phyloP scores from a whole-genome alignment of 2,888 invertebrate species.

The Athrips mouffetella region DNA sequence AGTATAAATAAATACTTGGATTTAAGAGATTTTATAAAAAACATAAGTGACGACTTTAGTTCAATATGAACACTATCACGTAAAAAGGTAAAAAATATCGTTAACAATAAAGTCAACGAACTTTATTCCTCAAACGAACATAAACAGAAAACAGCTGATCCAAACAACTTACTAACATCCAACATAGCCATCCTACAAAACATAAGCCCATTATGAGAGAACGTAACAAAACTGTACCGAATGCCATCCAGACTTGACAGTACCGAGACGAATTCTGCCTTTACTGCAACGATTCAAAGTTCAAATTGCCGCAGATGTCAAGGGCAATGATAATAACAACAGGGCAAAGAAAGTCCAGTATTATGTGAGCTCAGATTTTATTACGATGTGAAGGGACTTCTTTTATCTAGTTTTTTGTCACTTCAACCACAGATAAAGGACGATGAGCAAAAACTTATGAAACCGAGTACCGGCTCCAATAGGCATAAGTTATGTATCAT shows the following conservation, averaged over 20 bases:
- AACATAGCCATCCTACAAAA: no score
- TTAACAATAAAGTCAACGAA: not conserved
- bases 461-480: no score
- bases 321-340: slow-evolving; percentile 68
- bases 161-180: slow-evolving; percentile 34
- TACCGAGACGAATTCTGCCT: slow-evolving; percentile 38
- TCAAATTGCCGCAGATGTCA: slow-evolving; percentile 48
- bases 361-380: slow-evolving; percentile 35
- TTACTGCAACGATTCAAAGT: slow-evolving; percentile 39
- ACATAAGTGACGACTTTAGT: not conserved
- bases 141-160: slow-evolving; percentile 44
- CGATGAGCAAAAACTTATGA: no score
- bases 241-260: slow-evolving; percentile 28
- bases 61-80: no score
- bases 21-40: not conserved
- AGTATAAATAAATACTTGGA: no score
- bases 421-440: no score
- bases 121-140: not conserved
- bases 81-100: no score
- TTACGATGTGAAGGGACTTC: not conserved
- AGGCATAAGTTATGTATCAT: no score
- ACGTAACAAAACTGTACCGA: slow-evolving; percentile 59
- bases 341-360: slow-evolving; percentile 58
- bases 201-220: slow-evolving; percentile 59
- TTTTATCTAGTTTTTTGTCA: no score